A percentile compares a stretch with the other conserved stretches of the same genome.
phyloP scores from a whole-genome alignment of 2,113 vertebrate species.

The Forbesichthys agassizii region DNA sequence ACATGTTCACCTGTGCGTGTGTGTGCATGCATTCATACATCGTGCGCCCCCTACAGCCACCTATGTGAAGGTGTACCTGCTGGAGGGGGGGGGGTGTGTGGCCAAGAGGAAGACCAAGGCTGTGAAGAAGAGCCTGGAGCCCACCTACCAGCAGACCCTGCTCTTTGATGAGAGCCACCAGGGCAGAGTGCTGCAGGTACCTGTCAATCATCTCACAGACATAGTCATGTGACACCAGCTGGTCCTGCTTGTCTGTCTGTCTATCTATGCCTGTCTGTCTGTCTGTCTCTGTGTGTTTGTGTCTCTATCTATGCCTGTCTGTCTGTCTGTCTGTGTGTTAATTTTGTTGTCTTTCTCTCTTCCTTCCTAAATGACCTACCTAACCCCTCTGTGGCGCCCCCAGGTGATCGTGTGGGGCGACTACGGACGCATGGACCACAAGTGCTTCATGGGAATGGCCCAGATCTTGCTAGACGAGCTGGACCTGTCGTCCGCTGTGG shows the following conservation, averaged over 20 bases:
- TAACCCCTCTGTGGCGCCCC: background rate
- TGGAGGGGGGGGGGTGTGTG: constrained; percentile 92
- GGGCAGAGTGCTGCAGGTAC: constrained; percentile 95
- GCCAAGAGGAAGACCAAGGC: constrained; percentile 97
- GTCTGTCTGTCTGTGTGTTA: no score
- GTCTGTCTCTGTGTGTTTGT: background rate
- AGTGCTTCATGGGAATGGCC: constrained; percentile 99
- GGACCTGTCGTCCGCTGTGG: constrained; percentile 85
- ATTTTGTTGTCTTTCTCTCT: background rate
- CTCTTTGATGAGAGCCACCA: constrained; percentile 95
- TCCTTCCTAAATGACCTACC: background rate
- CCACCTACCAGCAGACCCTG: constrained; percentile 92
- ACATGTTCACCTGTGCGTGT: background rate
- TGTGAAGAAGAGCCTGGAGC: constrained; percentile 91
- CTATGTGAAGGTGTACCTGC: constrained; percentile 93
- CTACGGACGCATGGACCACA: constrained; percentile 98
- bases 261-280: background rate
- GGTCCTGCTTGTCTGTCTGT: background rate
- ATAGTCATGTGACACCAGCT: no score
- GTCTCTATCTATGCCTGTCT: no score
- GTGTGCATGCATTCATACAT: background rate
- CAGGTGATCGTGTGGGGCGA: constrained; percentile 99
- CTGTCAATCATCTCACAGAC: no score
- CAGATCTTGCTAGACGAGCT: constrained; percentile 97
- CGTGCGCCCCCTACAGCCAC: constrained; percentile 75